Conservation (phyloP, 2,113 vertebrate genomes). For the Gavialis gangeticus region DNA sequence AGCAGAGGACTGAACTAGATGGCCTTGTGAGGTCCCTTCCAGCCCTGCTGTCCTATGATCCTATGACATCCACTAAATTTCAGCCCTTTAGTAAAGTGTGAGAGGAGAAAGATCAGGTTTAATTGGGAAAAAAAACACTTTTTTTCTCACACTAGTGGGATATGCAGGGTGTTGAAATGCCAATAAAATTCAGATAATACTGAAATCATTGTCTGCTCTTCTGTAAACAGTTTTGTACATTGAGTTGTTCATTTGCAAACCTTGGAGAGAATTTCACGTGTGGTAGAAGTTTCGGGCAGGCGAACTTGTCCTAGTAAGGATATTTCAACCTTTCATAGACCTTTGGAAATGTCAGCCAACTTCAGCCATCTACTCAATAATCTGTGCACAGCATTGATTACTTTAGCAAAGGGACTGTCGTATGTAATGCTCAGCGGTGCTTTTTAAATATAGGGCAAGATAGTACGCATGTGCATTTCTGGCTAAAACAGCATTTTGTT, state of each 20-base stretch:
- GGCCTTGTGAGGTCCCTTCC: too few species aligned
- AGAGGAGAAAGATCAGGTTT: neutral
- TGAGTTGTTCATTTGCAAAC: neutral
- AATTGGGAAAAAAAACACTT: neutral
- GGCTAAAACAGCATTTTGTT: constrained; percentile 38
- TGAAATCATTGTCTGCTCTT: neutral
- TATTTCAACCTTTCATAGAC: neutral
- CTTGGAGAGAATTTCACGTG: neutral
- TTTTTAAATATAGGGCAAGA: constrained; percentile 79
- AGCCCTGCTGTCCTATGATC: neutral
- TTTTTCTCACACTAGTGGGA: neutral
- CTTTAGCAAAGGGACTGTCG: constrained; percentile 81
- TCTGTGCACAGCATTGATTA: constrained; percentile 86
- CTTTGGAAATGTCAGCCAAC: constrained; percentile 25
- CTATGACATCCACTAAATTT: neutral
- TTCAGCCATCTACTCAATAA: constrained; percentile 66
- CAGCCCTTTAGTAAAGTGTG: neutral
- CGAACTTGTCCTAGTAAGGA: neutral
- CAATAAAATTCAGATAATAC: neutral
- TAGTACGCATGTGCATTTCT: constrained; percentile 37
- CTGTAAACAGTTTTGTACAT: neutral
- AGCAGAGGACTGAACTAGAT: too few species aligned
- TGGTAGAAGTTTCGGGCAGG: neutral
- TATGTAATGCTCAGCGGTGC: constrained; percentile 79
- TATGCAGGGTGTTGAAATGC: neutral